A percentile compares a stretch with the other conserved stretches of the same genome.
phyloP scores from a whole-genome alignment of 2,113 vertebrate species.

The Cacatua alba region DNA sequence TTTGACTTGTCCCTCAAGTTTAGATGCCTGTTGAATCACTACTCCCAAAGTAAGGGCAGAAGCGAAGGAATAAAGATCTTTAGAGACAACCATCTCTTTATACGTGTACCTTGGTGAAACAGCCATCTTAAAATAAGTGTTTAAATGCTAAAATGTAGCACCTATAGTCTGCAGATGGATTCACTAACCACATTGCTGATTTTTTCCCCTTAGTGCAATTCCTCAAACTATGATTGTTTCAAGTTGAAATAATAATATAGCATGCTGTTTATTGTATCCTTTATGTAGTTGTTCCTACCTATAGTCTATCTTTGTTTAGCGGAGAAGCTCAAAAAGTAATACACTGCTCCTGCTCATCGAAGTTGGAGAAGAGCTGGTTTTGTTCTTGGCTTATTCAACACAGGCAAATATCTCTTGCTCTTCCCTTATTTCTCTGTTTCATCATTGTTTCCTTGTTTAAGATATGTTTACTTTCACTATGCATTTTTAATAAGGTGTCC shows the following conservation, averaged over 20 bases:
- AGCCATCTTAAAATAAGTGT: neutral
- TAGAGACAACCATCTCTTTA: neutral
- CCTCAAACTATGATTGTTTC: neutral
- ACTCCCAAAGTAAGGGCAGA: neutral
- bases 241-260: neutral
- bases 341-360: neutral
- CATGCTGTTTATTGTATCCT: neutral
- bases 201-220: neutral
- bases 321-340: neutral
- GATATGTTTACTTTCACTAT: neutral
- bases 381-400: neutral
- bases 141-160: neutral
- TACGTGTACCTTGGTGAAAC: neutral
- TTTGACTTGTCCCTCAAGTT: neutral
- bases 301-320: neutral
- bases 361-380: neutral
- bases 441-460: neutral
- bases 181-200: neutral
- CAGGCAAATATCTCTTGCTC: neutral
- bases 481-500: slow-evolving; percentile 9
- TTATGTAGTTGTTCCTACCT: neutral
- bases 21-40: neutral
- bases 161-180: neutral
- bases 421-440: neutral
- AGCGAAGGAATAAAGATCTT: neutral